These are phyloP conservation scores for Drosophila fungiperda DNA, from an alignment of 2,888 invertebrate genomes.

Conservation along the genomic window DNA sequence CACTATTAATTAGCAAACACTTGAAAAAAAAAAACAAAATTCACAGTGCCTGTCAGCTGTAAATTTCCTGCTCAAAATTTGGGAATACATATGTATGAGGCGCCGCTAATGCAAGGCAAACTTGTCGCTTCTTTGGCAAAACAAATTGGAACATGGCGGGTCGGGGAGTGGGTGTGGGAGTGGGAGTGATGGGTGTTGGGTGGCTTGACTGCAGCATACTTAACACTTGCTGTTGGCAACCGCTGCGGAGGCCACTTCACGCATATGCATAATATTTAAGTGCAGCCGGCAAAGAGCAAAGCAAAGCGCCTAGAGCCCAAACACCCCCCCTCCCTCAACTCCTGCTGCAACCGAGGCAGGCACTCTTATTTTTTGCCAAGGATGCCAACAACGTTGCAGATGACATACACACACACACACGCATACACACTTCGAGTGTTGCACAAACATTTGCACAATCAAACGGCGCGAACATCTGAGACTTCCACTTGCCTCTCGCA, in stretches of 20 bases:
- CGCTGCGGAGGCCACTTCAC: constrained; percentile 58
- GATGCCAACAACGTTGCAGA: constrained; percentile 37
- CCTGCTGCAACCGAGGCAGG: background rate
- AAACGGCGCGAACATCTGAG: constrained; percentile 59
- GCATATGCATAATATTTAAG: constrained; percentile 79
- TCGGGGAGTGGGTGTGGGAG: constrained; percentile 5
- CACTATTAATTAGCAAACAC: constrained; percentile 41
- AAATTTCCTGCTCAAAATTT: constrained; percentile 21
- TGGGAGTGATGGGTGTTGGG: background rate
- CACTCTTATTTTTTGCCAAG: constrained; percentile 71
- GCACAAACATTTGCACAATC: constrained; percentile 75
- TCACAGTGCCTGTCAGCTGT: constrained; percentile 27
- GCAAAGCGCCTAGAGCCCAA: constrained; percentile 60
- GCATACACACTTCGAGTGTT: constrained; percentile 65
- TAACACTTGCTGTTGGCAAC: constrained; percentile 56
- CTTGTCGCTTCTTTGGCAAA: constrained; percentile 39
- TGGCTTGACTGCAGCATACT: constrained; percentile 52
- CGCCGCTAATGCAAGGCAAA: constrained; percentile 22
- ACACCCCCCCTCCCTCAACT: background rate
- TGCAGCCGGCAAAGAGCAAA: constrained; percentile 76
- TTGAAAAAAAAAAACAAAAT: constrained; percentile 6
- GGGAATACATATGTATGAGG: constrained; percentile 20
- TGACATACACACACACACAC: constrained; percentile 28
- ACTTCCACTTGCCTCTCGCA: constrained; percentile 10
- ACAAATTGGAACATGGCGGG: constrained; percentile 45